phyloP scores from a whole-genome alignment of 2,888 invertebrate genomes.

The Xanthia icteritia region DNA sequence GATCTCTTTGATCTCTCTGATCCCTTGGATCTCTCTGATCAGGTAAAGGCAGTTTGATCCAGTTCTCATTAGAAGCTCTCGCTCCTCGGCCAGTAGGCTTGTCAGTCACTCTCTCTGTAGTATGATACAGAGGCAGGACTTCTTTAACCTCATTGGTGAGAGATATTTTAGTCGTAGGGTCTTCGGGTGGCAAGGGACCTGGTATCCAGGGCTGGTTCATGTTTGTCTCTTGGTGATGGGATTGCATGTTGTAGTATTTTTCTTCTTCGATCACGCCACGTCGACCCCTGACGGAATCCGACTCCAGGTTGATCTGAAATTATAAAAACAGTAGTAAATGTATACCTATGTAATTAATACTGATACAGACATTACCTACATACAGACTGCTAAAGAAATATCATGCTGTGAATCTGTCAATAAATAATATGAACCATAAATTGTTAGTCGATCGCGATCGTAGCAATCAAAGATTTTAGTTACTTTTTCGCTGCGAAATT shows the following conservation, averaged over 20 bases:
- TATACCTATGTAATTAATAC: too few species aligned
- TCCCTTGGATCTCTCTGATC: slow-evolving; percentile 70
- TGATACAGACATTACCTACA: too few species aligned
- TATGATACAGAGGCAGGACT: slow-evolving; percentile 78
- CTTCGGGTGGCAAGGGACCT: slow-evolving; percentile 81
- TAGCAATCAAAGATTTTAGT: background rate
- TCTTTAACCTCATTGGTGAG: slow-evolving; percentile 82
- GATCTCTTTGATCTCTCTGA: slow-evolving; percentile 54
- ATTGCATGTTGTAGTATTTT: slow-evolving; percentile 83
- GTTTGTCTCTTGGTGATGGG: slow-evolving; percentile 76
- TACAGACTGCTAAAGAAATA: background rate
- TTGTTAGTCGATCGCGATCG: background rate
- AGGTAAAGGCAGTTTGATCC: slow-evolving; percentile 91
- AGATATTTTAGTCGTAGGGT: slow-evolving; percentile 85
- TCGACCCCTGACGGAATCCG: slow-evolving; percentile 79
- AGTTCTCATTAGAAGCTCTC: slow-evolving; percentile 91
- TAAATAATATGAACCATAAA: background rate
- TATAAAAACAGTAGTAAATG: slow-evolving; percentile 17
- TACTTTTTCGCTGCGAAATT: background rate
- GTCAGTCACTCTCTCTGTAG: slow-evolving; percentile 86
- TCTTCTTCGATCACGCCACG: slow-evolving; percentile 88
- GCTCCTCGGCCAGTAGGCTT: slow-evolving; percentile 91
- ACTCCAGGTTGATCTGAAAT: slow-evolving; percentile 75
- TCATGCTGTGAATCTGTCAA: background rate
- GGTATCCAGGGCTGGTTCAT: slow-evolving; percentile 85